Percentiles rank a stretch among this genome's conserved stretches.
These are phyloP conservation scores for Petrocephalus sullivani DNA, from an alignment of 2,797 vertebrate species.

Conservation along the genomic window DNA sequence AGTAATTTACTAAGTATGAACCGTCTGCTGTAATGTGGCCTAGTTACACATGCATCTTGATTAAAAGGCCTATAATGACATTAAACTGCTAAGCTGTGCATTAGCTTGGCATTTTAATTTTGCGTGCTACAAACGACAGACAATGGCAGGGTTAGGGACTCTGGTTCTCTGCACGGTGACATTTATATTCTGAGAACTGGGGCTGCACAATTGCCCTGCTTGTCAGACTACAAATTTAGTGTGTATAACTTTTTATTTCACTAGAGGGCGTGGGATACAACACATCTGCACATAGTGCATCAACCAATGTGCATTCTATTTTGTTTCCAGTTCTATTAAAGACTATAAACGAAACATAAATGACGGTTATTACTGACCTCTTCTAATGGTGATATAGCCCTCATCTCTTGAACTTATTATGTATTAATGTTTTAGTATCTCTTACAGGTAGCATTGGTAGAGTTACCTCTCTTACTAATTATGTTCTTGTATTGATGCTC, in stretches of 20 bases:
- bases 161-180: not conserved
- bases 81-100: not conserved
- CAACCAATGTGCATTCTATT: not conserved
- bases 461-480: not conserved
- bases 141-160: not conserved
- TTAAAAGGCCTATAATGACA: not conserved
- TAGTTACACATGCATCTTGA: not conserved
- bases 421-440: not conserved
- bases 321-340: not conserved
- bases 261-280: slow-evolving; percentile 2
- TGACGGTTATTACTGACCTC: not conserved
- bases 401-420: not conserved
- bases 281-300: not conserved
- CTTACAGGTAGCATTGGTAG: not conserved
- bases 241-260: not conserved
- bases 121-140: not conserved
- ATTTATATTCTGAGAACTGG: not conserved
- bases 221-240: not conserved
- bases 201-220: not conserved
- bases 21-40: not conserved
- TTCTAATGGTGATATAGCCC: not conserved
- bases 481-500: not conserved
- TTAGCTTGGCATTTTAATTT: not conserved
- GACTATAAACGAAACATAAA: not conserved
- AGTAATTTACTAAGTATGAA: not conserved